Conservation (phyloP, 2,797 vertebrate genomes). For the Gobionotothen gibberifrons region DNA sequence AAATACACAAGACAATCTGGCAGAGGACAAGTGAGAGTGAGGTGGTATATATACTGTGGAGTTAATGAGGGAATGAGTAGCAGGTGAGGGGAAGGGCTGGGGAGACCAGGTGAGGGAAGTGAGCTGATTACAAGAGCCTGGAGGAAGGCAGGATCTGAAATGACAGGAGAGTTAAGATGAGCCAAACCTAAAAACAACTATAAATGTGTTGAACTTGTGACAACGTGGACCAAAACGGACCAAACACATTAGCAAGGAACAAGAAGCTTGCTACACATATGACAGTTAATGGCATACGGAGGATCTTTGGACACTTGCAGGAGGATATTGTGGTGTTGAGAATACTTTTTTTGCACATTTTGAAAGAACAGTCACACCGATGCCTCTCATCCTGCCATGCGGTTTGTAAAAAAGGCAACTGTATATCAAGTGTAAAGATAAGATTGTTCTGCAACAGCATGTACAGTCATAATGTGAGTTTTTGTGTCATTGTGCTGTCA, state of each 20-base stretch:
- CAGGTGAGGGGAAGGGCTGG: too few species aligned
- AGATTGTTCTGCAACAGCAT: constrained; percentile 34
- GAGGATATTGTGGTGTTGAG: neutral
- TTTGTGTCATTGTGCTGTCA: constrained; percentile 45
- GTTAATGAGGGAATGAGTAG: too few species aligned
- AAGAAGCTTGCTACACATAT: constrained; percentile 22
- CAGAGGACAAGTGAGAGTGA: too few species aligned
- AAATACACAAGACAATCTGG: too few species aligned
- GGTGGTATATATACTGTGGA: too few species aligned
- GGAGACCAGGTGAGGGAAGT: too few species aligned
- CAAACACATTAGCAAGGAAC: constrained; percentile 25
- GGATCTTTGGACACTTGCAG: constrained; percentile 11
- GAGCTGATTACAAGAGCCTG: too few species aligned
- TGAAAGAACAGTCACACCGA: constrained; percentile 13
- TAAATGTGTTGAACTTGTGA: too few species aligned
- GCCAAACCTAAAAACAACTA: too few species aligned
- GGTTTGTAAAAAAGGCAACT: constrained; percentile 5
- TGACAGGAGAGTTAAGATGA: too few species aligned
- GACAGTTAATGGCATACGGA: constrained; percentile 27
- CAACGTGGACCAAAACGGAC: neutral
- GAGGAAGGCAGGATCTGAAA: too few species aligned
- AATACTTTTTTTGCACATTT: constrained; percentile 18
- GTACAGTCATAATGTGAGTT: constrained; percentile 41
- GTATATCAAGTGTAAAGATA: constrained; percentile 35
- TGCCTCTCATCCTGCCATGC: constrained; percentile 6